phyloP scores from a whole-genome alignment of 1,140 invertebrate species.

The Scaptomyza montana region DNA sequence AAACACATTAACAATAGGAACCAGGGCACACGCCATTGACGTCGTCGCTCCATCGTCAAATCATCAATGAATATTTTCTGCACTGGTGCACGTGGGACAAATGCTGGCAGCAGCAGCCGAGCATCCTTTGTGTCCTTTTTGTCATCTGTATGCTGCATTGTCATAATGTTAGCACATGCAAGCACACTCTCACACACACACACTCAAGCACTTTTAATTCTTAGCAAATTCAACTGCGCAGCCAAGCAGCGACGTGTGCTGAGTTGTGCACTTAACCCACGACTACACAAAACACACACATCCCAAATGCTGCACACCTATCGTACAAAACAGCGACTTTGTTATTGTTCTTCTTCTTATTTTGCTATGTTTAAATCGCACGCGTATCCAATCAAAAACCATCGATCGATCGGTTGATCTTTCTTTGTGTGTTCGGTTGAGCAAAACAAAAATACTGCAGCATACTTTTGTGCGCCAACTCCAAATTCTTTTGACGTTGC shows the following conservation, averaged over 20 bases:
- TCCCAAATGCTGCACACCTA: constrained; percentile 29
- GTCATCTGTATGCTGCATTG: constrained; percentile 34
- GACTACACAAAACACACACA: constrained; percentile 49
- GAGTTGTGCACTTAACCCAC: constrained; percentile 51
- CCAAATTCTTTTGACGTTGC: neutral
- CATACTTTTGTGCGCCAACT: constrained; percentile 44
- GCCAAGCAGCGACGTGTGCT: constrained; percentile 43
- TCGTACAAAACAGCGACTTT: constrained; percentile 21
- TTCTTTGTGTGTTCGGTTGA: constrained; percentile 1
- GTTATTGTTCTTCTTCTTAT: constrained; percentile 38
- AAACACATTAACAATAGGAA: constrained; percentile 70
- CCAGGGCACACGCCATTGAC: constrained; percentile 69
- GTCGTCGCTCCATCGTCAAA: constrained; percentile 45
- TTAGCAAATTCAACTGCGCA: constrained; percentile 12
- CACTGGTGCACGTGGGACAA: constrained; percentile 29
- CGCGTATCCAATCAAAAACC: constrained; percentile 27
- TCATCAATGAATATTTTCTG: constrained; percentile 75
- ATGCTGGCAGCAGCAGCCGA: constrained; percentile 39
- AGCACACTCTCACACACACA: constrained; percentile 5
- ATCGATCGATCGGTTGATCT: constrained; percentile 30
- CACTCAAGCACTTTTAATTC: constrained; percentile 8
- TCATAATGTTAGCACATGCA: constrained; percentile 36
- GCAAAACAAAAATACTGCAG: neutral
- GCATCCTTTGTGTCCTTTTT: constrained; percentile 59
- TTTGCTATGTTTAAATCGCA: constrained; percentile 28